Percentiles rank a stretch among this genome's conserved stretches.
These are phyloP conservation scores for Ciconia stormi DNA, from an alignment of 2,113 vertebrate genomes.

Conservation along the genomic window DNA sequence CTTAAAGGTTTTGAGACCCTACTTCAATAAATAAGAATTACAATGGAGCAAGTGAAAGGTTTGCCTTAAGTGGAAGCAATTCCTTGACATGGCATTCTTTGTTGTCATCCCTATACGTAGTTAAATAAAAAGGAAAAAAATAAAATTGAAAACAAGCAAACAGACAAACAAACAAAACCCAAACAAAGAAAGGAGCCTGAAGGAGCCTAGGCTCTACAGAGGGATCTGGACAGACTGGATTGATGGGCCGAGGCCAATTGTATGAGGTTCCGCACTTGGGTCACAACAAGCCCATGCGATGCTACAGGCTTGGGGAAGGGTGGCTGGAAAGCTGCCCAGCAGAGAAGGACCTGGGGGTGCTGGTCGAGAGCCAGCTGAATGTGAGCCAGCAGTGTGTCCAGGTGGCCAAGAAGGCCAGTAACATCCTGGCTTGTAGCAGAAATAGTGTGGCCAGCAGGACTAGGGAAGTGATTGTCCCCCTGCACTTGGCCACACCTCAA, in stretches of 20 bases:
- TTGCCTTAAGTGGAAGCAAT: not conserved
- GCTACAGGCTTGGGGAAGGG: not conserved
- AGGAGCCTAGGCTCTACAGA: not conserved
- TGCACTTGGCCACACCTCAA: not conserved
- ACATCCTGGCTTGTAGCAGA: not conserved
- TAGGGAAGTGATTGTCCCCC: not conserved
- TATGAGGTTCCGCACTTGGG: not conserved
- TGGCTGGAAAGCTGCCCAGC: not conserved
- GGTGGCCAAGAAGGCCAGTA: not conserved
- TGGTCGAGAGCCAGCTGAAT: rapidly evolving
- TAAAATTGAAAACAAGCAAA: not conserved
- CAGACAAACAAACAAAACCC: not conserved
- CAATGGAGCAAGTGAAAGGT: not conserved
- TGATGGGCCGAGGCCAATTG: rapidly evolving
- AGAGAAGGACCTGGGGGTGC: not conserved
- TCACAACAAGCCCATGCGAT: not conserved
- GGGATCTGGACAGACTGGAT: not conserved
- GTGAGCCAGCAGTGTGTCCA: too few relatives aligned
- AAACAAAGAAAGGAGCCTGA: not conserved
- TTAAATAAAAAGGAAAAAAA: not conserved
- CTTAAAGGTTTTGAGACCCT: not conserved
- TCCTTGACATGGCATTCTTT: not conserved
- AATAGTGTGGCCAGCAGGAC: not conserved
- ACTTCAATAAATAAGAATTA: not conserved
- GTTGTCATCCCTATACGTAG: not conserved